Evolutionary conservation across 1,140 invertebrate species (phyloP).

Genomic region (Bombyx mori): DNA sequence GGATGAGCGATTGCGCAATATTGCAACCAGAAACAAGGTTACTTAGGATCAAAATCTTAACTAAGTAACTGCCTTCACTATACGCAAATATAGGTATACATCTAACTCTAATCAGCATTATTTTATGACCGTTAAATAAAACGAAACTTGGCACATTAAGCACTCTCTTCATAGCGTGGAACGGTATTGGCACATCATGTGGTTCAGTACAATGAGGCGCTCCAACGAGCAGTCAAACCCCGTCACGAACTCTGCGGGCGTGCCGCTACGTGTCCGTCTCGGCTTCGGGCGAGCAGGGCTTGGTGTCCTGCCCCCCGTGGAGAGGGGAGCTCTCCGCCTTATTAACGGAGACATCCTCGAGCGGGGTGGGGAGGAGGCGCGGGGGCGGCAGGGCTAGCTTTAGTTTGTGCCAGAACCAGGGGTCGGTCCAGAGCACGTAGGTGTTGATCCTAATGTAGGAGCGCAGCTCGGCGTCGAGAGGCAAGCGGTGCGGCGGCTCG

Average conservation of each 20-base stretch:
- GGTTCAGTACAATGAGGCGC: background rate
- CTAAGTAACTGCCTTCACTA: too few relatives aligned
- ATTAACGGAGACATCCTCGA: background rate
- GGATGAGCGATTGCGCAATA: too few relatives aligned
- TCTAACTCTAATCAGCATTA: too few relatives aligned
- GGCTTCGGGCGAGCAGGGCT: background rate
- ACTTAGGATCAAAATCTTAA: too few relatives aligned
- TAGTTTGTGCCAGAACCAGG: conserved; percentile 30
- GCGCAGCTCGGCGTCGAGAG: conserved; percentile 60
- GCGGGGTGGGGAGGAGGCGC: background rate
- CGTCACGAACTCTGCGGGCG: background rate
- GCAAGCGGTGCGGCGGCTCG: conserved; percentile 78
- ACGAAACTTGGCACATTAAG: too few relatives aligned
- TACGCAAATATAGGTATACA: too few relatives aligned
- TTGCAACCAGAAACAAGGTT: too few relatives aligned
- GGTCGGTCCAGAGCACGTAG: conserved; percentile 35
- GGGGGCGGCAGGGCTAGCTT: conserved; percentile 21
- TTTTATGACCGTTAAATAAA: too few relatives aligned
- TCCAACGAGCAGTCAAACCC: background rate
- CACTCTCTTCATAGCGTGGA: too few relatives aligned
- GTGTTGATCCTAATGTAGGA: conserved; percentile 29
- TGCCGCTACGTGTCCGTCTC: too few relatives aligned
- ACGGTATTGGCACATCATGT: too few relatives aligned
- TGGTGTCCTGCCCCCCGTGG: background rate
- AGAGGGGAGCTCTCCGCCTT: background rate